Percentiles rank a stretch among this genome's conserved stretches.
phyloP scores from a whole-genome alignment of 2,113 vertebrate species.

The Otolemur garnettii region DNA sequence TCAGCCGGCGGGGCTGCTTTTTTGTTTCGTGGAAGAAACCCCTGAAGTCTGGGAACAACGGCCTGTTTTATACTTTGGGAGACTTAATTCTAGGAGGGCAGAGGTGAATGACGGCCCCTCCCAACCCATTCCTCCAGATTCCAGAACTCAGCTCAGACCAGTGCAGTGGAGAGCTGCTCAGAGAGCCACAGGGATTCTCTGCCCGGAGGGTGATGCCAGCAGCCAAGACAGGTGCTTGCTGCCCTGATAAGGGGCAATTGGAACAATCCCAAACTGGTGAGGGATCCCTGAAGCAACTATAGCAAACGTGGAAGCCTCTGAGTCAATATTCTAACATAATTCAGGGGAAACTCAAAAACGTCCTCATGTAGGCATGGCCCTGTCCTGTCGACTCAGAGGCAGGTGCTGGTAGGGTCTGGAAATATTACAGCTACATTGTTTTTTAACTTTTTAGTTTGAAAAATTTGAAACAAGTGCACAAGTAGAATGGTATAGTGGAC shows the following conservation, averaged over 20 bases:
- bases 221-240: not conserved
- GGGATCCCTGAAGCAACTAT: not conserved
- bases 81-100: not conserved
- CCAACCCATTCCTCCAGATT: not conserved
- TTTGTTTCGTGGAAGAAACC: not conserved
- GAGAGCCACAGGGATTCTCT: not conserved
- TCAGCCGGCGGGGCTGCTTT: not conserved
- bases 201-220: not conserved
- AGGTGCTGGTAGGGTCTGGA: not conserved
- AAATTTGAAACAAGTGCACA: not conserved
- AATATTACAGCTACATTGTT: not conserved
- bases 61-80: not conserved
- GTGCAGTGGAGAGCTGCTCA: not conserved
- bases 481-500: not conserved
- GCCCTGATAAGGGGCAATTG: not conserved
- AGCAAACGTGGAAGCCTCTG: not conserved
- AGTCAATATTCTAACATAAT: not conserved
- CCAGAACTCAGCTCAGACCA: not conserved
- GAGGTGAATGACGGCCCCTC: too few relatives aligned
- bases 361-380: not conserved
- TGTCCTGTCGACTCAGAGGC: not conserved
- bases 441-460: not conserved
- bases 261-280: not conserved
- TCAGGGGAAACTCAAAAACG: not conserved
- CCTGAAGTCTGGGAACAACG: not conserved